These are phyloP conservation scores for Aleiodes sp. DNA, from an alignment of 1,140 invertebrate species.

Conservation along the genomic window DNA sequence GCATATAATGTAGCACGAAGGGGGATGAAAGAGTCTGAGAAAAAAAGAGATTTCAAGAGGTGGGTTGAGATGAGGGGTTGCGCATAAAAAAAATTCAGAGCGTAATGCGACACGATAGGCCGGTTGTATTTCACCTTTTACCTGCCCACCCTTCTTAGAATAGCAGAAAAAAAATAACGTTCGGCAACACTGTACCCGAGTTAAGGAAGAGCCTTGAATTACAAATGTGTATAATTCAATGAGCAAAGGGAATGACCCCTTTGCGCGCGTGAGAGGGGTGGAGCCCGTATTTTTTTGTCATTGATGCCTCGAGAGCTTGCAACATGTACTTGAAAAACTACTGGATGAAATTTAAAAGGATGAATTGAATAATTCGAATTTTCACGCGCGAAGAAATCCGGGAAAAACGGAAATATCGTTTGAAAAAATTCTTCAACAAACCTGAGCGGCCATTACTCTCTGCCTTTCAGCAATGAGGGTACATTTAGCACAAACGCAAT, in stretches of 20 bases:
- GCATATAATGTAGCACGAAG: constrained; percentile 20
- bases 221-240: constrained; percentile 19
- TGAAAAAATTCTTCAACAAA: constrained; percentile 48
- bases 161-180: too few relatives aligned
- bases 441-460: constrained; percentile 97
- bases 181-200: constrained; percentile 11
- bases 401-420: neutral
- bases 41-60: neutral
- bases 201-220: neutral
- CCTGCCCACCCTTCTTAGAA: constrained; percentile 13
- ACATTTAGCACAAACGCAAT: constrained; percentile 97
- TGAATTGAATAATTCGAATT: neutral
- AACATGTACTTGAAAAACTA: neutral
- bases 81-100: neutral
- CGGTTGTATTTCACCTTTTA: constrained; percentile 42
- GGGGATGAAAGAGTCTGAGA: constrained; percentile 9
- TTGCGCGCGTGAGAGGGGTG: constrained; percentile 28
- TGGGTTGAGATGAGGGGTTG: constrained; percentile 18
- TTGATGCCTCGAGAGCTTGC: neutral
- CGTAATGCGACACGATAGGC: constrained; percentile 47
- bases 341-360: neutral
- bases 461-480: constrained; percentile 98
- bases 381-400: too few relatives aligned
- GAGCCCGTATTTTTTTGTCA: constrained; percentile 9
- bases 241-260: constrained; percentile 45